phyloP scores from a whole-genome alignment of 1,140 invertebrate species.

The Procambarus clarkii region DNA sequence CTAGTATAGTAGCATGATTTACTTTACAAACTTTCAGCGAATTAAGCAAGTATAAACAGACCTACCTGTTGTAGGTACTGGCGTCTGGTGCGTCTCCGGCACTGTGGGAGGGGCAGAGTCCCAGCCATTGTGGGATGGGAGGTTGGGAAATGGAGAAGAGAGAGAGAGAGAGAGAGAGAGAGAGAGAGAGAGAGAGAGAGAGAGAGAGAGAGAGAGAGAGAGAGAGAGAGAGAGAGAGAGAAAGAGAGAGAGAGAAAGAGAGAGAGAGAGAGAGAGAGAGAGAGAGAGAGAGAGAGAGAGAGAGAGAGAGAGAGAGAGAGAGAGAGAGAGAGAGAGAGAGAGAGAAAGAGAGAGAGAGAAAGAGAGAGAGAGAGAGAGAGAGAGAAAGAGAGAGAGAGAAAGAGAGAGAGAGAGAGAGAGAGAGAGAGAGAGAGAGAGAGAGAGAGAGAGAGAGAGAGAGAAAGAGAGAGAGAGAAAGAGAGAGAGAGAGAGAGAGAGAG shows the following conservation, averaged over 20 bases:
- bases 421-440: not conserved
- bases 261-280: not conserved
- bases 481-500: not conserved
- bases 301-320: not conserved
- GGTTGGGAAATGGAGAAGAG: not conserved
- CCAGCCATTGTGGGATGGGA: too few species aligned
- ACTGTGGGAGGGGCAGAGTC: too few species aligned
- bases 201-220: not conserved
- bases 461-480: not conserved
- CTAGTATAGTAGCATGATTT: too few species aligned
- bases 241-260: not conserved
- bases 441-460: not conserved
- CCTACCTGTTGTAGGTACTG: too few species aligned
- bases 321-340: not conserved
- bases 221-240: not conserved
- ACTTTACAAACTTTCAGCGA: too few species aligned
- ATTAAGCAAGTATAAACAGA: too few species aligned
- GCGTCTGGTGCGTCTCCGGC: too few species aligned
- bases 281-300: not conserved
- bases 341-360: not conserved
- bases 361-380: not conserved
- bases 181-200: slow-evolving; percentile 2
- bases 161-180: not conserved
- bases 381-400: not conserved
- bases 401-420: not conserved